Percentiles rank a stretch among this genome's conserved stretches.
Conservation (phyloP, 2,888 invertebrate species). For the Liopterus haemorrhoidalis region DNA sequence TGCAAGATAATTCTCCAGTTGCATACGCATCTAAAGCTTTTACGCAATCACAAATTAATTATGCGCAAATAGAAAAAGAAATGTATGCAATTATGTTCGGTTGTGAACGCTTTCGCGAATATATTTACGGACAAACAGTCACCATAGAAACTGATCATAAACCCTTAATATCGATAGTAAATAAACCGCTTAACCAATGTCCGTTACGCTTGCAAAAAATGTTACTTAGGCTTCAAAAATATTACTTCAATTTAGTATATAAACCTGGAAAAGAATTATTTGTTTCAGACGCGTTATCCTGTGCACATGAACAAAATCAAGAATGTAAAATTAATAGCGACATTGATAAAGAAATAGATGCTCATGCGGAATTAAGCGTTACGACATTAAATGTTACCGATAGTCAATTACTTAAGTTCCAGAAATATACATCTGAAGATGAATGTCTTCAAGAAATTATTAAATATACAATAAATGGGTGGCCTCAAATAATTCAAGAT, state of each 20-base stretch:
- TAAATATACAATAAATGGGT: too few relatives aligned
- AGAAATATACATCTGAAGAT: too few relatives aligned
- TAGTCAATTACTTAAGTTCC: background rate
- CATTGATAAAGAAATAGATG: background rate
- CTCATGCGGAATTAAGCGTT: background rate
- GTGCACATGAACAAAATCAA: too few relatives aligned
- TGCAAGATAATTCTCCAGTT: constrained; percentile 28
- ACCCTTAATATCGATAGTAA: background rate
- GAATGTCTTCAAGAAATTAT: too few relatives aligned
- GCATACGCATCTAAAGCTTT: constrained; percentile 28
- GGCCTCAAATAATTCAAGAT: too few relatives aligned
- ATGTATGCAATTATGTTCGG: constrained; percentile 6
- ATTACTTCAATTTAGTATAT: background rate
- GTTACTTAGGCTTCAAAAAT: background rate
- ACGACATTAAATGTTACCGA: background rate
- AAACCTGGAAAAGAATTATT: background rate
- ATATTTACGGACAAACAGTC: background rate
- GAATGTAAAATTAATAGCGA: too few relatives aligned
- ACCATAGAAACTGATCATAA: constrained; percentile 1
- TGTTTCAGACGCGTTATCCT: background rate
- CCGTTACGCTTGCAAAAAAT: background rate
- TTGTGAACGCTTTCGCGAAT: constrained; percentile 3
- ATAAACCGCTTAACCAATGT: background rate
- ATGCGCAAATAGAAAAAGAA: constrained; percentile 7
- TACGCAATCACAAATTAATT: constrained; percentile 1